Evolutionary conservation across 2,113 vertebrate genomes (phyloP).

Genomic region (Synchiropus splendidus): DNA sequence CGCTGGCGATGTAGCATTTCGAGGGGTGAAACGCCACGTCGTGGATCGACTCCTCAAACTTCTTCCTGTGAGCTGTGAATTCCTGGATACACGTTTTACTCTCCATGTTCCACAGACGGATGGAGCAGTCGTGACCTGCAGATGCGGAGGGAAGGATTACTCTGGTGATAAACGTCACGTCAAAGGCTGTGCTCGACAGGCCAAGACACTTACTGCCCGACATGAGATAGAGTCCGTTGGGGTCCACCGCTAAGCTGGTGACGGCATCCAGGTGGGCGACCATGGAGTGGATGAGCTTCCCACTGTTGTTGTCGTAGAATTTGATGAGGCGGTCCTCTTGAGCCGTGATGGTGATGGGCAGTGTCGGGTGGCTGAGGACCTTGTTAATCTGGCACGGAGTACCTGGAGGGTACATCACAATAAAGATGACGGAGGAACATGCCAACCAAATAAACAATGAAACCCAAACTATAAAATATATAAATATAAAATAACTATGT

Average conservation of each 20-base stretch:
- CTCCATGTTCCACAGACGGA: slow-evolving; percentile 97
- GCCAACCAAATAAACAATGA: slow-evolving; percentile 1
- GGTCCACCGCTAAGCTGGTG: slow-evolving; percentile 96
- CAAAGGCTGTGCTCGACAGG: background rate
- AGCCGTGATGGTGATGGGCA: slow-evolving; percentile 94
- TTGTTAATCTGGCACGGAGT: slow-evolving; percentile 89
- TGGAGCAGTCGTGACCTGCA: slow-evolving; percentile 96
- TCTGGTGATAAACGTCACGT: no score
- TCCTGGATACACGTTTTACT: slow-evolving; percentile 99
- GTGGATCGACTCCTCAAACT: slow-evolving; percentile 94
- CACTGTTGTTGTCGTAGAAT: slow-evolving; percentile 96
- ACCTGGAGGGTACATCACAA: slow-evolving; percentile 51
- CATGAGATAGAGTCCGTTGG: slow-evolving; percentile 98
- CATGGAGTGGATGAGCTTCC: slow-evolving; percentile 96
- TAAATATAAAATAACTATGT: no score
- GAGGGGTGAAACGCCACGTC: slow-evolving; percentile 97
- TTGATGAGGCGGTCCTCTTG: slow-evolving; percentile 97
- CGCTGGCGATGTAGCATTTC: slow-evolving; percentile 97
- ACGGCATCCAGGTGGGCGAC: slow-evolving; percentile 97
- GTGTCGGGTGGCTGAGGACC: slow-evolving; percentile 97
- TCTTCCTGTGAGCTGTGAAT: slow-evolving; percentile 97
- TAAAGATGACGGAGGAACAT: no score
- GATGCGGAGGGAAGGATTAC: background rate
- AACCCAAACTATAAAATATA: no score
- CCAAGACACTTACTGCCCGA: slow-evolving; percentile 89